Conservation (phyloP, 2,113 vertebrate genomes). For the Bungarus multicinctus region DNA sequence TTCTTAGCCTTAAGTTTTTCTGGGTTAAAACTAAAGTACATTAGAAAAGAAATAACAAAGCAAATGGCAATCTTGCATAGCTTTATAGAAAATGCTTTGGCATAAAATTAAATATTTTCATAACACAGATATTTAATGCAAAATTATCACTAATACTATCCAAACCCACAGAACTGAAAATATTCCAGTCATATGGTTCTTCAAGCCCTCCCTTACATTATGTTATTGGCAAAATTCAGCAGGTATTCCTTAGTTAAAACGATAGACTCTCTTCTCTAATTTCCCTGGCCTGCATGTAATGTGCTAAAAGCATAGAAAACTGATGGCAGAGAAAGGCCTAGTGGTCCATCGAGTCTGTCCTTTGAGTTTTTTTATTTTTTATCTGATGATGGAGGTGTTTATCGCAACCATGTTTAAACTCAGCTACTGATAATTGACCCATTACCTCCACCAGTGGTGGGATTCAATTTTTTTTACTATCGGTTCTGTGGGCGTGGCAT, state of each 20-base stretch:
- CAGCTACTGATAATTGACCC: not conserved
- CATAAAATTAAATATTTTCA: constrained; percentile 14
- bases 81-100: not conserved
- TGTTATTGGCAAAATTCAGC: not conserved
- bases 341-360: not conserved
- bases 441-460: not conserved
- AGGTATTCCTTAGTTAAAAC: not conserved
- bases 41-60: not conserved
- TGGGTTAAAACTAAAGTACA: not conserved
- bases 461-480: no score
- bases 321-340: not conserved
- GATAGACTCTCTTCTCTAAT: not conserved
- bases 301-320: not conserved
- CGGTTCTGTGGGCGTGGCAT: no score
- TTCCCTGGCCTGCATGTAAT: not conserved
- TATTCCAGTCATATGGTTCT: not conserved
- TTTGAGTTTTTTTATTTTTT: not conserved
- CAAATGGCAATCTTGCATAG: not conserved
- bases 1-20: not conserved
- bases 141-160: not conserved
- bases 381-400: not conserved
- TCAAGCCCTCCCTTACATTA: not conserved
- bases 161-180: not conserved
- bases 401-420: not conserved
- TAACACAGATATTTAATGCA: not conserved